Evolutionary conservation across 37 sponge, comb jelly and placozoan genomes (phyloP), one percentile per base, ranked within the genome.

Genomic region (Ianthella basta): DNA sequence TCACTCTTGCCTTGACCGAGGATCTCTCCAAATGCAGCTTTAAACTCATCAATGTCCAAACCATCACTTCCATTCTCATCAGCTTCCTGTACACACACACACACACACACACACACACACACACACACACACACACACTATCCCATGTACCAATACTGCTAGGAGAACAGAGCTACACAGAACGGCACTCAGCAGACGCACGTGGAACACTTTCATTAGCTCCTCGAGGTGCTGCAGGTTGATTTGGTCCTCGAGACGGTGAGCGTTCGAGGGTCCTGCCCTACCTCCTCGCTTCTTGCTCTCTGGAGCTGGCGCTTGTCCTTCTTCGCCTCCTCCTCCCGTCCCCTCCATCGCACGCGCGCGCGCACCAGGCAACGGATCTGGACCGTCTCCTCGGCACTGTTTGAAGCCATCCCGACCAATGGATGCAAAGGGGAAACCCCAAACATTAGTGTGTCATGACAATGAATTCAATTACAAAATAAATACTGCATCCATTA

Each of bases 61-160:
- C 96, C 96, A 75, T 89, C 87, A 64, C 89, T 91, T 18, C 93
- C 96, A 80, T 93, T 91, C 80, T 96, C 93, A 84, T 93, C 93
- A 33, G 93, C 93, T 29, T 88, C 83, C 92, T 95, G 70, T 29
- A 30, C 35, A 30, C 29, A 27, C 30, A 41, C 0, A 82, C 32
- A 27, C 33, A 82, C 53, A 55, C 70, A 57, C n/a, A 82, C 34
- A n/a, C 27, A n/a, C 55, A 77, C 29, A 36, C 32, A 83, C n/a
- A 29, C 33, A 25, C 21, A 8, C 4, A 57, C 14, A 14, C n/a
- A 59, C 15, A 54, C 36, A 44, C 50, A 44, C 3, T 44, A 44
- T 44, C 8, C n/a, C n/a, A n/a, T n/a, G n/a, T n/a, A n/a, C n/a
- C n/a, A 59, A 59, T 59, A 59, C 20, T 18, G 24, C 29, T 16